Conservation (phyloP, 2,888 invertebrate genomes). For the Aporophyla nigra region DNA sequence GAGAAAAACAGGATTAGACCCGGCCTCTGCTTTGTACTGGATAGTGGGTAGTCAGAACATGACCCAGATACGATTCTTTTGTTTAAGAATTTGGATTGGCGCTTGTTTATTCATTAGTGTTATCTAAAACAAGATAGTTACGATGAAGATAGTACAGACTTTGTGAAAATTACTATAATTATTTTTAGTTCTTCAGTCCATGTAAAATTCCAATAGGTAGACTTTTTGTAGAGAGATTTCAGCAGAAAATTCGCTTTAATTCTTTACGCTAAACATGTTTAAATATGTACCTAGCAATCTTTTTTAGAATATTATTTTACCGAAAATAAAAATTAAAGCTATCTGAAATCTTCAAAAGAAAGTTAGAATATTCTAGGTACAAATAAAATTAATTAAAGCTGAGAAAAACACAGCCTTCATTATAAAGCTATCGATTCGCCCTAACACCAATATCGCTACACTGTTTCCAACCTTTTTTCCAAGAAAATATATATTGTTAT, state of each 20-base stretch:
- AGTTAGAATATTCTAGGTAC: not conserved
- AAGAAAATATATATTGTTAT: conserved; percentile 33
- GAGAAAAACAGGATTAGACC: conserved; percentile 46
- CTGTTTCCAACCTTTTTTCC: conserved; percentile 8
- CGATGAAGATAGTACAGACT: not conserved
- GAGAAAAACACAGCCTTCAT: conserved; percentile 4
- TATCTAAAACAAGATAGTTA: conserved; percentile 27
- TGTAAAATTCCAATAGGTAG: not conserved
- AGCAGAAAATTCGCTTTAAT: not conserved
- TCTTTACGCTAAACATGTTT: not conserved
- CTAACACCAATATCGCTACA: not conserved
- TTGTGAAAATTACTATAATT: not conserved
- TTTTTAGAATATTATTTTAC: not conserved
- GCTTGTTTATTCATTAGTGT: conserved; percentile 37
- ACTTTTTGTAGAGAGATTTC: not conserved
- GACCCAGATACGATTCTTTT: conserved; percentile 46
- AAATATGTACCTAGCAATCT: not conserved
- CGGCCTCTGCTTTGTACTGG: conserved; percentile 4
- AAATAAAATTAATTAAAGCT: conserved; percentile 4
- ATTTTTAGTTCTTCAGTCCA: not conserved
- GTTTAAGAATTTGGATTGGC: conserved; percentile 24
- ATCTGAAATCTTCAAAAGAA: not conserved
- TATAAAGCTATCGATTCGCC: not conserved
- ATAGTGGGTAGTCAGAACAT: conserved; percentile 2
- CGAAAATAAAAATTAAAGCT: not conserved